A percentile compares a stretch with the other conserved stretches of the same genome.
These are phyloP conservation scores for Xestia c-nigrum DNA, from an alignment of 2,888 invertebrate species.

Conservation along the genomic window DNA sequence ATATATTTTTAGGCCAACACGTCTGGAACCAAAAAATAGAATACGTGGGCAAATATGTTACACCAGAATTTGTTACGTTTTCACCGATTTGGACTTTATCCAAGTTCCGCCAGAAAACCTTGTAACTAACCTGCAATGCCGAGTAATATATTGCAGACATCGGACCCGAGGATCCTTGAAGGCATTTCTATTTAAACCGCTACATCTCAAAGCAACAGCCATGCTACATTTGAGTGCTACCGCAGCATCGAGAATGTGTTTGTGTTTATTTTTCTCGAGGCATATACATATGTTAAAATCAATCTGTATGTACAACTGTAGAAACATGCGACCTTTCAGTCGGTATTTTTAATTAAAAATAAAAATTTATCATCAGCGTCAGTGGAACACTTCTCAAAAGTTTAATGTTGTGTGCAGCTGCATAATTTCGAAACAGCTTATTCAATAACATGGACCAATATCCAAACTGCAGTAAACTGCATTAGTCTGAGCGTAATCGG, in stretches of 20 bases:
- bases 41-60: slow-evolving; percentile 24
- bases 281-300: not conserved
- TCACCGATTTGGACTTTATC: slow-evolving; percentile 57
- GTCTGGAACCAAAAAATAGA: slow-evolving; percentile 12
- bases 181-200: slow-evolving; percentile 41
- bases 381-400: slow-evolving; percentile 2
- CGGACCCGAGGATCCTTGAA: slow-evolving; percentile 33
- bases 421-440: slow-evolving; percentile 17
- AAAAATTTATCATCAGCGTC: not conserved
- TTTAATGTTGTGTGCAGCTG: slow-evolving; percentile 3
- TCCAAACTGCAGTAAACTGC: slow-evolving; percentile 64
- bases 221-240: slow-evolving; percentile 23
- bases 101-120: slow-evolving; percentile 49
- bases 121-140: slow-evolving; percentile 53
- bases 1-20: slow-evolving; percentile 8
- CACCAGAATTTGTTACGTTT: slow-evolving; percentile 31
- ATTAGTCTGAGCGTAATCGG: slow-evolving; percentile 63
- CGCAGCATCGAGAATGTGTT: slow-evolving; percentile 33
- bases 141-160: slow-evolving; percentile 53
- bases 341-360: not conserved
- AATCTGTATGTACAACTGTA: not conserved
- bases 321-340: not conserved
- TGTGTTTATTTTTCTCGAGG: slow-evolving; percentile 28
- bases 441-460: slow-evolving; percentile 39
- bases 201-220: slow-evolving; percentile 41